Conservation (phyloP, 2,888 invertebrate genomes). For the Brenthis daphne region DNA sequence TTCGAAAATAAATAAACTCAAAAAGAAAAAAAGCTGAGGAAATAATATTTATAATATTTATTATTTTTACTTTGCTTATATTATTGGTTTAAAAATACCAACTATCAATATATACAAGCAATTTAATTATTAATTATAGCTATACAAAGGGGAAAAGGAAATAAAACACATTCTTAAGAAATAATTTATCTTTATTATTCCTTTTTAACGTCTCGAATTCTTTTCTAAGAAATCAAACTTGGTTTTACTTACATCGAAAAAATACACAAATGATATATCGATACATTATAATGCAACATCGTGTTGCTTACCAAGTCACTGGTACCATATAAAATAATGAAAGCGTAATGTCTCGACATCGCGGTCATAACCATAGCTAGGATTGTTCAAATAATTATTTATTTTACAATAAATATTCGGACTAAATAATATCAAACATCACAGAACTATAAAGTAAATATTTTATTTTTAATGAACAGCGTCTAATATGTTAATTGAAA, state of each 20-base stretch:
- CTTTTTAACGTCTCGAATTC: conserved; percentile 79
- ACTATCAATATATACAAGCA: no score
- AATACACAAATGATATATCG: conserved; percentile 78
- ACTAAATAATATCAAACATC: not conserved
- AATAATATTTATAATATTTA: no score
- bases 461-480: no score
- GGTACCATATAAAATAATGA: conserved; percentile 55
- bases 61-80: no score
- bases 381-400: no score
- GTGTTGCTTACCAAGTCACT: conserved; percentile 58
- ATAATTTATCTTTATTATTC: conserved; percentile 80
- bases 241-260: conserved; percentile 80
- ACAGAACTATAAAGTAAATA: no score
- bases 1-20: no score
- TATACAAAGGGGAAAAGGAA: conserved; percentile 36
- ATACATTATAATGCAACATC: conserved; percentile 69
- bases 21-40: no score
- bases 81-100: no score
- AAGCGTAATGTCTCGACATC: conserved; percentile 52
- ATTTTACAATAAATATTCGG: not conserved
- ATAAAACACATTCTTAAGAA: conserved; percentile 77
- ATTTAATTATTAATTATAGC: not conserved
- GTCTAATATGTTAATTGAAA: no score
- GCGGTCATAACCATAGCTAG: conserved; percentile 14
- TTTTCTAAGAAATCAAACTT: conserved; percentile 81